These are phyloP conservation scores for Podarcis cretensis DNA, from an alignment of 2,113 vertebrate species.

Conservation along the genomic window DNA sequence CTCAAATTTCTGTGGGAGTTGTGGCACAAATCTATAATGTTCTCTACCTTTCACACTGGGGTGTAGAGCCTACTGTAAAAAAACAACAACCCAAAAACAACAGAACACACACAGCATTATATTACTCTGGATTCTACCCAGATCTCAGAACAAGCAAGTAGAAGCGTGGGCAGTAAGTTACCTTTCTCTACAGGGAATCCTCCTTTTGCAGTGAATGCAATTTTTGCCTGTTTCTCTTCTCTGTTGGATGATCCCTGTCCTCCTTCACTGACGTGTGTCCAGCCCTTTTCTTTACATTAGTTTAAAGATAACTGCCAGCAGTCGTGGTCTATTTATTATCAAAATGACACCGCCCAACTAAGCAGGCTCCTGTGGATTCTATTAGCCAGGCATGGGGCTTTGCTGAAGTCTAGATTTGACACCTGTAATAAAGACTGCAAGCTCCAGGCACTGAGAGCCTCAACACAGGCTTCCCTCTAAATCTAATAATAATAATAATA, in stretches of 20 bases:
- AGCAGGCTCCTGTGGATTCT: not conserved
- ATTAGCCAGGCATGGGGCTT: not conserved
- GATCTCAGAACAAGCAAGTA: slow-evolving; percentile 2
- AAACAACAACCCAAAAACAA: not conserved
- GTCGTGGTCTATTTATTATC: not conserved
- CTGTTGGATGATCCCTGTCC: not conserved
- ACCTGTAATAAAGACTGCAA: slow-evolving; percentile 15
- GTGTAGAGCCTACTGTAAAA: not conserved
- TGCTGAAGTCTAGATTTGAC: not conserved
- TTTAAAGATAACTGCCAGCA: slow-evolving; percentile 26
- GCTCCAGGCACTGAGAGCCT: not conserved
- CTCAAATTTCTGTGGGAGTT: not conserved
- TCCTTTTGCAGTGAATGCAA: not conserved
- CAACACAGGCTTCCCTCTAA: not conserved
- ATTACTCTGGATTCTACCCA: not conserved
- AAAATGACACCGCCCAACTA: slow-evolving; percentile 6
- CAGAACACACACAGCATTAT: not conserved
- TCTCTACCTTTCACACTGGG: not conserved
- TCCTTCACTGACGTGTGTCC: not conserved
- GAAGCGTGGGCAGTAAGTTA: slow-evolving; percentile 2
- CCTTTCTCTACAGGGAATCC: slow-evolving; percentile 4
- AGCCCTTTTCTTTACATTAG: slow-evolving; percentile 3
- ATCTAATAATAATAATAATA: not conserved
- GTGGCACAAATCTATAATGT: not conserved
- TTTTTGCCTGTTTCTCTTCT: slow-evolving; percentile 12